These are phyloP conservation scores for Drosophila aldrichi DNA, from an alignment of 2,888 invertebrate genomes.

Conservation along the genomic window DNA sequence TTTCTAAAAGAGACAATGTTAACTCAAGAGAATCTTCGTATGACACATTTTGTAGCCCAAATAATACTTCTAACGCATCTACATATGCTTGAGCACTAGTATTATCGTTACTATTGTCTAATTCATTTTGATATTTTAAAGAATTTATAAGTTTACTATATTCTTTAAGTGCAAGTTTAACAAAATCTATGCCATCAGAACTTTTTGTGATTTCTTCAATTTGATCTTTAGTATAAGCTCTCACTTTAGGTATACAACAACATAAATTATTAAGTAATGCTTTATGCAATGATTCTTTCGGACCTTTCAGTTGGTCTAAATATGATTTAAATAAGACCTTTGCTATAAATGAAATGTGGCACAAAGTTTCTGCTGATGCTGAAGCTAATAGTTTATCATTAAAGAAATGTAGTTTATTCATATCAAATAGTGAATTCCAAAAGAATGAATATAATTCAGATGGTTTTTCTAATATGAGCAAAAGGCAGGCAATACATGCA, in stretches of 20 bases:
- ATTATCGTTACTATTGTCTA: constrained; percentile 68
- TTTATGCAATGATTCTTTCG: constrained; percentile 89
- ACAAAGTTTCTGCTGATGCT: constrained; percentile 90
- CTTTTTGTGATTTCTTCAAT: constrained; percentile 87
- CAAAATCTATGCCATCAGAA: constrained; percentile 87
- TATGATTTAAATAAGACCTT: constrained; percentile 90
- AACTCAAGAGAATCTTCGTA: constrained; percentile 87
- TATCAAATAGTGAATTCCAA: constrained; percentile 90
- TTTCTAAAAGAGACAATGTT: constrained; percentile 89
- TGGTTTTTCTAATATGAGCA: constrained; percentile 88
- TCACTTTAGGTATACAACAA: constrained; percentile 87
- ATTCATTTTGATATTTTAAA: constrained; percentile 86
- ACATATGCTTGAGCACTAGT: constrained; percentile 72
- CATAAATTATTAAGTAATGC: constrained; percentile 90
- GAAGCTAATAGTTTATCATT: constrained; percentile 92
- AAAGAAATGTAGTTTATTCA: constrained; percentile 92
- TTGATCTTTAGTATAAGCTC: constrained; percentile 88
- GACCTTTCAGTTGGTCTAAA: constrained; percentile 88
- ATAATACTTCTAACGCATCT: constrained; percentile 79
- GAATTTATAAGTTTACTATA: constrained; percentile 89
- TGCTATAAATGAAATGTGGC: constrained; percentile 90
- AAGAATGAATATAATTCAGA: constrained; percentile 86
- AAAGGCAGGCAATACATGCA: constrained; percentile 89
- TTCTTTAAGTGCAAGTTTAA: constrained; percentile 88
- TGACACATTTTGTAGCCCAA: constrained; percentile 72